These are phyloP conservation scores for Lophotriccus pileatus DNA, from an alignment of 2,797 vertebrate genomes.

Conservation along the genomic window DNA sequence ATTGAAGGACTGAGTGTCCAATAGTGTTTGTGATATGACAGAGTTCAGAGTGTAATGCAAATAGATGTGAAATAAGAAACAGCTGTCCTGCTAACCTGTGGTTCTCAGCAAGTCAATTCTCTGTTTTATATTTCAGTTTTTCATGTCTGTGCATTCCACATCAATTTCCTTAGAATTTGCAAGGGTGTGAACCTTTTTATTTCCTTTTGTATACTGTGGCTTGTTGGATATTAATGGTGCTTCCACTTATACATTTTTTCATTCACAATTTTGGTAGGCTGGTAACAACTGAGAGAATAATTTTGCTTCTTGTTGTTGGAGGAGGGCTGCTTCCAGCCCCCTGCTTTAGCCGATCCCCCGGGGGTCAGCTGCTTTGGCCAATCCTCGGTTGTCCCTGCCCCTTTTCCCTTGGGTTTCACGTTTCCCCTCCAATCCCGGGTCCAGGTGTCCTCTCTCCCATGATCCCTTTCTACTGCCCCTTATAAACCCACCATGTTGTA, in stretches of 20 bases:
- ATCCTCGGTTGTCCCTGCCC: too few relatives aligned
- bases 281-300: background rate
- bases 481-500: too few relatives aligned
- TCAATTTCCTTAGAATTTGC: background rate
- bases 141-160: background rate
- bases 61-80: background rate
- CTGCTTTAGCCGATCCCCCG: too few relatives aligned
- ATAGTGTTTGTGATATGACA: fast-evolving
- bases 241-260: background rate
- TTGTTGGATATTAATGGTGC: background rate
- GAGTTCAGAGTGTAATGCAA: background rate
- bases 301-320: background rate
- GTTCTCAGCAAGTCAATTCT: background rate
- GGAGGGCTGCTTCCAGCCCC: too few relatives aligned
- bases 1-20: background rate
- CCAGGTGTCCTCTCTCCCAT: too few relatives aligned
- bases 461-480: too few relatives aligned
- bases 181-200: background rate
- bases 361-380: too few relatives aligned
- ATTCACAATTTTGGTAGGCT: background rate
- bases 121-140: background rate
- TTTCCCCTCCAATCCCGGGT: too few relatives aligned
- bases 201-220: background rate
- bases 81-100: background rate
- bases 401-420: too few relatives aligned